Conservation (phyloP, 2,888 invertebrate species). For the Marasmarcha lunaedactyla region DNA sequence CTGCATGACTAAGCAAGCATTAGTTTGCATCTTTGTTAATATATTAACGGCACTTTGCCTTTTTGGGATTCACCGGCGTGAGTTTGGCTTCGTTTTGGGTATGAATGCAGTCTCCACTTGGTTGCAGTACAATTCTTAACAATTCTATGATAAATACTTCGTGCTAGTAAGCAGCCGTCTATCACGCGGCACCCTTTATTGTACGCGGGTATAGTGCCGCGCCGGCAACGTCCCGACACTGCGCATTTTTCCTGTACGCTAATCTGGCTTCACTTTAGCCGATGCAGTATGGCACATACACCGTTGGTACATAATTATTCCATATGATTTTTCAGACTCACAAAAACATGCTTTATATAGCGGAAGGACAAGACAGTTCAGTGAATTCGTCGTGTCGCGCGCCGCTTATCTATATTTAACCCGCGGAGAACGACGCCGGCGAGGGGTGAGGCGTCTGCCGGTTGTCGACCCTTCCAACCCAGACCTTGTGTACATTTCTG, state of each 20-base stretch:
- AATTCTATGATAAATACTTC: neutral
- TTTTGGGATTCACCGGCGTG: conserved; percentile 31
- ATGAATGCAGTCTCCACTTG: conserved; percentile 13
- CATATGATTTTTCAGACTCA: no score
- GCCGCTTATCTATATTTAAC: conserved; percentile 60
- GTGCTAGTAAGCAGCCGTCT: neutral
- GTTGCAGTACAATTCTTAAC: neutral
- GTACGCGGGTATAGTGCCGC: neutral
- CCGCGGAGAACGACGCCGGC: conserved; percentile 34
- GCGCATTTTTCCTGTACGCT: conserved; percentile 2
- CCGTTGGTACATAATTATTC: no score
- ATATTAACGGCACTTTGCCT: conserved; percentile 39
- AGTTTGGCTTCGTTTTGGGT: conserved; percentile 28
- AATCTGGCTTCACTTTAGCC: conserved; percentile 9
- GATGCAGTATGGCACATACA: conserved; percentile 19
- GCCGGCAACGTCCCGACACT: neutral
- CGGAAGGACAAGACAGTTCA: conserved; percentile 54
- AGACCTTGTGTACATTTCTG: conserved; percentile 51
- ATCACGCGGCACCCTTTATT: conserved; percentile 1
- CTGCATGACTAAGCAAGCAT: conserved; percentile 19
- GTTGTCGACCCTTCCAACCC: conserved; percentile 50
- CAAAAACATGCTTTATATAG: no score
- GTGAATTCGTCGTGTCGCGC: conserved; percentile 25
- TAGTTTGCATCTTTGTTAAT: no score
- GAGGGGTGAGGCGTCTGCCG: conserved; percentile 25